Percentiles rank a stretch among this genome's conserved stretches.
Conservation (phyloP, 2,113 vertebrate genomes). For the Cardinalis cardinalis region DNA sequence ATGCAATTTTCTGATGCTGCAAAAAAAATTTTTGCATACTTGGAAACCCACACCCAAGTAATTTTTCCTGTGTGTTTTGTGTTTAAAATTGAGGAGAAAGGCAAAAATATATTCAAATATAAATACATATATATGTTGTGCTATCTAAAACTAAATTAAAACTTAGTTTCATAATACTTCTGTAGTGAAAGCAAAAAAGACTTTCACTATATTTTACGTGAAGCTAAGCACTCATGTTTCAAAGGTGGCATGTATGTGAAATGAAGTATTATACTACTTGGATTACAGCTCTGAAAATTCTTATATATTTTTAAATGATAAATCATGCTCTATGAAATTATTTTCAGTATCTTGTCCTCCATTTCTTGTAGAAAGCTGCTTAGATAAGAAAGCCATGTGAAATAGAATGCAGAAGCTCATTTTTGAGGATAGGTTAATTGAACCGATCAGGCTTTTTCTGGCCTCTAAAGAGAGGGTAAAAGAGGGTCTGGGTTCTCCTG, state of each 20-base stretch:
- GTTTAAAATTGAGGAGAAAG: neutral
- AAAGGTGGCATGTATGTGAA: neutral
- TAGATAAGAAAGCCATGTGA: neutral
- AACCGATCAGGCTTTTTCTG: neutral
- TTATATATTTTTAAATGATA: neutral
- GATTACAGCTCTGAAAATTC: neutral
- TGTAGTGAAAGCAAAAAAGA: neutral
- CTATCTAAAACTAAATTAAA: neutral
- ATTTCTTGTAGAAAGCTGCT: neutral
- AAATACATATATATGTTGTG: neutral
- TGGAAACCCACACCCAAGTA: neutral
- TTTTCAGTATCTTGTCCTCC: neutral
- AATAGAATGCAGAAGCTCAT: neutral
- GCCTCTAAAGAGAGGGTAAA: neutral
- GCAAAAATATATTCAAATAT: neutral
- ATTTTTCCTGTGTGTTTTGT: neutral
- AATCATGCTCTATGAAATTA: fast-evolving
- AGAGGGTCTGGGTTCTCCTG: neutral
- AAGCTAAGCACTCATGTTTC: neutral
- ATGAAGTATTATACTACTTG: neutral
- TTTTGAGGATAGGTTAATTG: neutral
- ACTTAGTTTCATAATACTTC: neutral
- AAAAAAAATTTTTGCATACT: neutral
- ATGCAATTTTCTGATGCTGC: neutral
- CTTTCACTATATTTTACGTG: neutral